phyloP scores from a whole-genome alignment of 2,797 vertebrate species.

The Ctenopoma multispine region DNA sequence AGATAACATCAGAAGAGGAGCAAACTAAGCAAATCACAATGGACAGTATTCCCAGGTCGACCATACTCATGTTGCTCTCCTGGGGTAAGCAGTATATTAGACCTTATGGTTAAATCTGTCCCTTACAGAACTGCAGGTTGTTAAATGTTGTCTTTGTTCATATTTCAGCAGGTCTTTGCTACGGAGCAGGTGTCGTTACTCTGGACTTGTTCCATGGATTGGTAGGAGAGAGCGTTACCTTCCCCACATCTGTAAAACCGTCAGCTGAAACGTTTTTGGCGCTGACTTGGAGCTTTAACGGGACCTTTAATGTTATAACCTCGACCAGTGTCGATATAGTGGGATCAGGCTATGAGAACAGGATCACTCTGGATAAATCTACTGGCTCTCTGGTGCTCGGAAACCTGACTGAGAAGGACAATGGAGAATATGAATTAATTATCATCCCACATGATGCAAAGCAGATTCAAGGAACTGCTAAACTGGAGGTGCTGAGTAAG shows the following conservation, averaged over 20 bases:
- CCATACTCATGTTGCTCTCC: constrained; percentile 37
- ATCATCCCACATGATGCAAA: constrained; percentile 5
- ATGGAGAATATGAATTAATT: constrained; percentile 48
- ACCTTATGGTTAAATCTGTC: background rate
- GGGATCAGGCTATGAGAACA: constrained; percentile 42
- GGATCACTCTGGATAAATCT: constrained; percentile 47
- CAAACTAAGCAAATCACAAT: constrained; percentile 15
- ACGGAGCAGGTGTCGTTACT: constrained; percentile 35
- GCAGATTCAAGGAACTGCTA: constrained; percentile 17
- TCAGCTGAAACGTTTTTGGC: constrained; percentile 1
- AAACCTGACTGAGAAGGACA: constrained; percentile 55
- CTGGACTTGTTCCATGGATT: constrained; percentile 19
- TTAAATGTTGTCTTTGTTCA: background rate
- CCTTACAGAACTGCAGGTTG: background rate
- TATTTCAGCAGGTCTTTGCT: constrained; percentile 39
- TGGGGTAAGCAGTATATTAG: constrained; percentile 25
- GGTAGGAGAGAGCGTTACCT: constrained; percentile 43
- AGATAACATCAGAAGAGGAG: constrained; percentile 15
- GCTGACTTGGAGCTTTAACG: constrained; percentile 54
- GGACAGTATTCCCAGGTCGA: constrained; percentile 15
- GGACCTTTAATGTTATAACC: constrained; percentile 24
- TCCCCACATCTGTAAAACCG: constrained; percentile 51
- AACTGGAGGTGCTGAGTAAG: constrained; percentile 50
- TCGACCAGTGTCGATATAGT: background rate
- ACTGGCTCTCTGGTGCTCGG: constrained; percentile 65